Evolutionary conservation across 2,797 vertebrate species (phyloP).

Genomic region (Xerus rutilus): DNA sequence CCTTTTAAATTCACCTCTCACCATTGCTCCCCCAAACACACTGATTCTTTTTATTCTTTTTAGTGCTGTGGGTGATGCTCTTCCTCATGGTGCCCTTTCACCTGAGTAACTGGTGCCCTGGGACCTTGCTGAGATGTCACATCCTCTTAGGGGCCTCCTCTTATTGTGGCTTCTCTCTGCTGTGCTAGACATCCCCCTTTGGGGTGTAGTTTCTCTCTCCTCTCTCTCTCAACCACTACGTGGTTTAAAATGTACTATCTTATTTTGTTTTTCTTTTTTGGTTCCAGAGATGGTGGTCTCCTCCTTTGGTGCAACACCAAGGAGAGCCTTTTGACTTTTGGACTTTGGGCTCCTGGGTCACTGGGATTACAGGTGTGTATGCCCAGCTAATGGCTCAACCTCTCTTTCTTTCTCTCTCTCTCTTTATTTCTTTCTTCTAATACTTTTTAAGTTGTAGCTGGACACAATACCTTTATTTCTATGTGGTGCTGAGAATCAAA

Average conservation of each 20-base stretch:
- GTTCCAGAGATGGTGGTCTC: background rate
- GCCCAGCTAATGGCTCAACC: too few relatives aligned
- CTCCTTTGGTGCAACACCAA: too few relatives aligned
- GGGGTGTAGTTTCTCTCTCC: too few relatives aligned
- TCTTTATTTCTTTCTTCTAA: too few relatives aligned
- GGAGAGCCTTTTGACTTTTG: background rate
- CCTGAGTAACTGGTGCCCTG: background rate
- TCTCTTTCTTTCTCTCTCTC: too few relatives aligned
- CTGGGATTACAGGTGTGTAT: background rate
- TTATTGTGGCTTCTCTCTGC: background rate
- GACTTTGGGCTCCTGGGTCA: background rate
- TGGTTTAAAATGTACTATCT: too few relatives aligned
- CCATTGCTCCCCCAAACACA: background rate
- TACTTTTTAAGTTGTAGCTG: too few relatives aligned
- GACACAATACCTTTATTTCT: too few relatives aligned
- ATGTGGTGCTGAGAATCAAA: too few relatives aligned
- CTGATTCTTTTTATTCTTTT: background rate
- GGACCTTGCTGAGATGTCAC: background rate
- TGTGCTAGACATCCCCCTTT: background rate
- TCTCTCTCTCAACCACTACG: too few relatives aligned
- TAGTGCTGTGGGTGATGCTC: background rate
- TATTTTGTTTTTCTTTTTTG: too few relatives aligned
- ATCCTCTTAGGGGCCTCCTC: background rate
- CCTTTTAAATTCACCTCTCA: background rate
- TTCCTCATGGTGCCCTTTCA: background rate